These are phyloP conservation scores for Scolopax mira DNA, from an alignment of 2,113 vertebrate species.

Conservation along the genomic window DNA sequence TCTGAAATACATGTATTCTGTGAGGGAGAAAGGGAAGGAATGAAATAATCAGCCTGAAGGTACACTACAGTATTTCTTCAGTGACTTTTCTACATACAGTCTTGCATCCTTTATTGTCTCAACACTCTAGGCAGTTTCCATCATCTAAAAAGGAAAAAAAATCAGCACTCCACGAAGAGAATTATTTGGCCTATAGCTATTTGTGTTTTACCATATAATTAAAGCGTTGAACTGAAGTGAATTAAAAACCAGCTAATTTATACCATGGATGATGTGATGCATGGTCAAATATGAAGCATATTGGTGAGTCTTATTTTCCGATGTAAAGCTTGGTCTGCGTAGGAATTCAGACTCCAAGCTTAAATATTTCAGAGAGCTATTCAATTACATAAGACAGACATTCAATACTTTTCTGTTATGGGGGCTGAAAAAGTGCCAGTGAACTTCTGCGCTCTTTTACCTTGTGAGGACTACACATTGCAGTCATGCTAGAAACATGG, in stretches of 20 bases:
- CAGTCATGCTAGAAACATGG: neutral
- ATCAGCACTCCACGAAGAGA: rapidly evolving
- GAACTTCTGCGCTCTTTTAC: neutral
- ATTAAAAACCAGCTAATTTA: neutral
- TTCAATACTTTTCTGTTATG: neutral
- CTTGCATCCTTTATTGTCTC: slow-evolving; percentile 2
- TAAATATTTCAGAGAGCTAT: neutral
- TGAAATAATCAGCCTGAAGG: neutral
- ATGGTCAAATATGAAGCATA: neutral
- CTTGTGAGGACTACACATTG: neutral
- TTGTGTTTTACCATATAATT: neutral
- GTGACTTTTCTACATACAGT: neutral
- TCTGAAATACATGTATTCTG: neutral
- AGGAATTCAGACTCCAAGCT: neutral
- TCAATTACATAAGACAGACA: neutral
- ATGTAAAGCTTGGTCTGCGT: neutral
- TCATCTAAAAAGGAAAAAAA: neutral
- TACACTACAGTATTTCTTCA: neutral
- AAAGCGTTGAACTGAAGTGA: neutral
- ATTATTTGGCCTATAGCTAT: neutral
- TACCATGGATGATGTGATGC: neutral
- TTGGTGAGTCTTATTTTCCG: neutral
- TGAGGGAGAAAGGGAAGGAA: neutral
- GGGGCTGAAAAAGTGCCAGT: neutral
- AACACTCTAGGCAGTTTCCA: neutral